Base-by-base conservation (phyloP, 2,888 invertebrate species). In the Pyralis farinalis region DNA sequence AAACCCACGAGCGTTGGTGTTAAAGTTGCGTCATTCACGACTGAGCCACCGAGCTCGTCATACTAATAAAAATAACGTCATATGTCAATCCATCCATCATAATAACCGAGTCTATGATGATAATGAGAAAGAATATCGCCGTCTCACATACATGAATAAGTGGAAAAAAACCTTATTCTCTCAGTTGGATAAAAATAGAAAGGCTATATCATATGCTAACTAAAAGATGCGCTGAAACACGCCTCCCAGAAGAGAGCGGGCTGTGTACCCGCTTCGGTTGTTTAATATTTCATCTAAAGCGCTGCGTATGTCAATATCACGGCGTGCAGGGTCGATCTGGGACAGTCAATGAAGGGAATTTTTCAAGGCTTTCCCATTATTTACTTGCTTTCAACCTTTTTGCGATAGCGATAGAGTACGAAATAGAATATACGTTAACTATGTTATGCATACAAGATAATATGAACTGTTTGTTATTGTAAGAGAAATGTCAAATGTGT, bases 261-360 rank as follows among this genome's bases (percentile, higher is more conserved):
- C 16, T 47, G 49, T 46, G 46, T 47, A 48, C 45, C 44, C 35
- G 48, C 40, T 43, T 43, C 41, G 46, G 46, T 51, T 58, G 51
- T 55, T 55, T 58, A 55, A 60, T 60, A 60, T 60, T 60, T 60
- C 55, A 55, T 51, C 49, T 48, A 43, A 47, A 44, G 49, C 46
- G 40, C 48, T 53, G 44, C 46, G 44, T 52, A 50, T 53, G 59
- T 60, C 59, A 57, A 59, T 57, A 59, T 55, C 53, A 57, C 53
- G n/a, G 49, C 54, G 42, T 32, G 39, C 11, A 33, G 44, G 43
- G 44, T 40, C 40, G 34, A 36, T 35, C 21, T 30, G 31, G 34
- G 38, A 36, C 40, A 36, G 40, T 27, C 33, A 36, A 41, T 28
- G 43, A 12, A 12, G 21, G 50, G 37, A 46, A 46, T 50, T 47